Percentiles rank a stretch among this genome's conserved stretches.
phyloP scores from a whole-genome alignment of 2,888 invertebrate genomes.

The Lacanobia wlatinum region DNA sequence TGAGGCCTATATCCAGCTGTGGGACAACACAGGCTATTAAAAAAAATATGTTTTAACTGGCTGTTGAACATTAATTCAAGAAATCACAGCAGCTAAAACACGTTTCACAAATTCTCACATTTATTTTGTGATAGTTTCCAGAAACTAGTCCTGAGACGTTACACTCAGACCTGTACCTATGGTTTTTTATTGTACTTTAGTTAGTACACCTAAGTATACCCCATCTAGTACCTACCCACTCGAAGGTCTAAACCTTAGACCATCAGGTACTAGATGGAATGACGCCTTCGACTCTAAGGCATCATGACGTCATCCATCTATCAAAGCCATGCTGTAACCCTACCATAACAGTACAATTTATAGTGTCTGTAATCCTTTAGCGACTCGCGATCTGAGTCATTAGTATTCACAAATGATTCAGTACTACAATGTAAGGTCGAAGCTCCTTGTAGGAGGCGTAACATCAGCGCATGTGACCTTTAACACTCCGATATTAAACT shows the following conservation, averaged over 20 bases:
- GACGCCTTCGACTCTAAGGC: no score
- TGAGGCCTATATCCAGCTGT: no score
- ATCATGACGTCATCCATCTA: background rate
- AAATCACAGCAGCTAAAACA: background rate
- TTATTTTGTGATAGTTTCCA: background rate
- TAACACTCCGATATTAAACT: slow-evolving; percentile 45
- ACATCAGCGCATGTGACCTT: slow-evolving; percentile 45
- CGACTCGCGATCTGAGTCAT: slow-evolving; percentile 48
- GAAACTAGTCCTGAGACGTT: background rate
- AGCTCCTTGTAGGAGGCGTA: slow-evolving; percentile 51
- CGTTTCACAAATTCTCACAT: background rate
- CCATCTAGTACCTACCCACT: background rate
- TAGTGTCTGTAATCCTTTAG: slow-evolving; percentile 22
- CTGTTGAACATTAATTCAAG: no score
- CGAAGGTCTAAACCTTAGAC: slow-evolving; percentile 4
- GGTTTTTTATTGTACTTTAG: background rate
- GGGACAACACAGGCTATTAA: no score
- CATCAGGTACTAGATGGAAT: no score
- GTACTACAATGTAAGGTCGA: slow-evolving; percentile 58
- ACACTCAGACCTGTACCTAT: background rate
- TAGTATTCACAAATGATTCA: slow-evolving; percentile 55
- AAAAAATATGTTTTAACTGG: no score
- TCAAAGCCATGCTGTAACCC: background rate
- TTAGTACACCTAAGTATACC: background rate
- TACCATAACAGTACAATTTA: slow-evolving; percentile 20